These are phyloP conservation scores for Chelon labrosus DNA, from an alignment of 2,797 vertebrate species.

Conservation along the genomic window DNA sequence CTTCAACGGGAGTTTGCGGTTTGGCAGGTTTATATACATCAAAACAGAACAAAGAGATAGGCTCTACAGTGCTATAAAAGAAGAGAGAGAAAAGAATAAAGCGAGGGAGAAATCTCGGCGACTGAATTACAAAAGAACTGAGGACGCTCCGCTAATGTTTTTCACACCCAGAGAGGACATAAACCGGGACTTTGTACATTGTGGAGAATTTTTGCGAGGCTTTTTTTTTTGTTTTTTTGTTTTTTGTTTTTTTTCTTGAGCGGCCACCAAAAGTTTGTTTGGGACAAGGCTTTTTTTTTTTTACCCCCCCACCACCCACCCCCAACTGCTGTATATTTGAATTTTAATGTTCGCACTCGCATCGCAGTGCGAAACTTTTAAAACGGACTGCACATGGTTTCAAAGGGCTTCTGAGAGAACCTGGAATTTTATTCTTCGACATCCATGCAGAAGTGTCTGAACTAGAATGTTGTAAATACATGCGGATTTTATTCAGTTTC, in stretches of 20 bases:
- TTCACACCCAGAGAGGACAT: constrained; percentile 75
- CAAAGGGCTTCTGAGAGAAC: constrained; percentile 74
- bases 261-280: constrained; percentile 80
- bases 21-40: constrained; percentile 89
- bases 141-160: constrained; percentile 79
- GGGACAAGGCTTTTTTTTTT: constrained; percentile 63
- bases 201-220: constrained; percentile 73
- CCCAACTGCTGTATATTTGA: constrained; percentile 47
- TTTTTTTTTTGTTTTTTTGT: constrained; percentile 68
- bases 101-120: constrained; percentile 78
- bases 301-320: too few relatives aligned
- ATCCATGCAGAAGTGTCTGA: constrained; percentile 51
- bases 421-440: constrained; percentile 71
- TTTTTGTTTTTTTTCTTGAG: constrained; percentile 21
- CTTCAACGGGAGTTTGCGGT: constrained; percentile 88
- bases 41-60: constrained; percentile 89
- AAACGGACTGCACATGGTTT: constrained; percentile 80
- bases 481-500: constrained; percentile 75
- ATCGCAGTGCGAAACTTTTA: constrained; percentile 64
- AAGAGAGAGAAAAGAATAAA: constrained; percentile 84
- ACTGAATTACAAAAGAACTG: constrained; percentile 84
- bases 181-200: constrained; percentile 79
- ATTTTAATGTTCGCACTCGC: constrained; percentile 68
- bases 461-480: constrained; percentile 77
- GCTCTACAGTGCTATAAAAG: constrained; percentile 81